Percentiles rank a stretch among this genome's conserved stretches.
phyloP scores from a whole-genome alignment of 2,113 vertebrate genomes.

The Vulpes ferrilata region DNA sequence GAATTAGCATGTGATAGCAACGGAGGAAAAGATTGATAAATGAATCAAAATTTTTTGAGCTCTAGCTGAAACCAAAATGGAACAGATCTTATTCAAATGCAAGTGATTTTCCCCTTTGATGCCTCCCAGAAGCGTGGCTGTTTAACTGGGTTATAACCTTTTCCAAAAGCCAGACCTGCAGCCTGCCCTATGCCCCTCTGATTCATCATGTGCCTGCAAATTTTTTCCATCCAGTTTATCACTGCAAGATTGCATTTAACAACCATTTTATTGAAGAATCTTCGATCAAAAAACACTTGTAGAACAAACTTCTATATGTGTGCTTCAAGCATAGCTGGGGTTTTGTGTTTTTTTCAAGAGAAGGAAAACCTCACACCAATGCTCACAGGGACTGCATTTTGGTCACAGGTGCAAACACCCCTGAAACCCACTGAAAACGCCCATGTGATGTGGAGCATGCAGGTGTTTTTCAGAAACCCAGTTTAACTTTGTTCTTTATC shows the following conservation, averaged over 20 bases:
- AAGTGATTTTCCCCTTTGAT: neutral
- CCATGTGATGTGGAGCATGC: neutral
- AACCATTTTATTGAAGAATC: conserved; percentile 16
- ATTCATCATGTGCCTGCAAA: neutral
- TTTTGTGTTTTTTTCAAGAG: neutral
- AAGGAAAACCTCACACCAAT: neutral
- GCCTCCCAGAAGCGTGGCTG: neutral
- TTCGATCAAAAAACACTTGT: neutral
- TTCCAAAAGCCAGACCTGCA: neutral
- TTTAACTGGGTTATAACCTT: neutral
- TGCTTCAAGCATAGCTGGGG: neutral
- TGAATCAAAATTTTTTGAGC: neutral
- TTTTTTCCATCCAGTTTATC: neutral
- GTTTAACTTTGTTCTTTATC: conserved; percentile 18
- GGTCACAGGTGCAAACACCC: neutral
- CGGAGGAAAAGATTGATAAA: neutral
- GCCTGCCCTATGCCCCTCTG: neutral
- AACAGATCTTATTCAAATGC: neutral
- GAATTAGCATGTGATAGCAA: neutral
- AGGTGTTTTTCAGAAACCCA: conserved; percentile 47
- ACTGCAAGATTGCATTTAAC: neutral
- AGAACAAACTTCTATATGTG: neutral
- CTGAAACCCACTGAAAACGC: neutral
- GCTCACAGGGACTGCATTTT: neutral
- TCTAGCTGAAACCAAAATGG: neutral